A percentile compares a stretch with the other conserved stretches of the same genome.
phyloP scores from a whole-genome alignment of 2,888 invertebrate species.

The Euzophera pinguis region DNA sequence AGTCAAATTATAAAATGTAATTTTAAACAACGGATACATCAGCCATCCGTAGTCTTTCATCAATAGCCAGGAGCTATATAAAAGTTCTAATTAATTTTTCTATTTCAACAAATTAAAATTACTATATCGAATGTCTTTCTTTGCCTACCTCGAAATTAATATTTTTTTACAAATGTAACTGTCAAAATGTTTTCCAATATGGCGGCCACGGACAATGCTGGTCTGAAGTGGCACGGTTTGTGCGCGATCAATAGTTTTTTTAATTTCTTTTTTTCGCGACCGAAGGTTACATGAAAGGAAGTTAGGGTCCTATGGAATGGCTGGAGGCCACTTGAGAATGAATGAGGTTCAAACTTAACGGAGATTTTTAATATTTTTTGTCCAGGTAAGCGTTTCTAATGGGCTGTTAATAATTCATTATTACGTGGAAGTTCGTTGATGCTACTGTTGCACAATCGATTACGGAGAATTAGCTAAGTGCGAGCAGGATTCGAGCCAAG shows the following conservation, averaged over 20 bases:
- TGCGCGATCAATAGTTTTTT: conserved; percentile 72
- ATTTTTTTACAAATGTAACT: conserved; percentile 34
- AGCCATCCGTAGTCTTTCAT: too few species aligned
- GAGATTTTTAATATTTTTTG: conserved; percentile 62
- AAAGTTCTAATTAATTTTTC: too few species aligned
- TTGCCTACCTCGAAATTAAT: neutral
- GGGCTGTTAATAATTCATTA: conserved; percentile 54
- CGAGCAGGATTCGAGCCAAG: too few species aligned
- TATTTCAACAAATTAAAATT: too few species aligned
- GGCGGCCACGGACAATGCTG: conserved; percentile 69
- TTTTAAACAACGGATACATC: too few species aligned
- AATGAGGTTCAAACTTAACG: conserved; percentile 66
- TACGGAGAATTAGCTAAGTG: too few species aligned
- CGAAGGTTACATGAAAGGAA: conserved; percentile 72
- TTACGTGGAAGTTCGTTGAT: neutral
- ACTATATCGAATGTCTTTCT: too few species aligned
- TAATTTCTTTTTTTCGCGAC: conserved; percentile 65
- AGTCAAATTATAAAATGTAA: too few species aligned
- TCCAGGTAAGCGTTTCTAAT: conserved; percentile 64
- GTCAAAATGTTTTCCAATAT: conserved; percentile 72
- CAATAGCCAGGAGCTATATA: too few species aligned
- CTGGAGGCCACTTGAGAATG: conserved; percentile 66
- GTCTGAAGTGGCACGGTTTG: conserved; percentile 64
- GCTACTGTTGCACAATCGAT: neutral
- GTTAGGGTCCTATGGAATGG: conserved; percentile 55